Percentiles rank a stretch among this genome's conserved stretches.
phyloP scores from a whole-genome alignment of 2,797 vertebrate species.

The Clarias laeviceps region DNA sequence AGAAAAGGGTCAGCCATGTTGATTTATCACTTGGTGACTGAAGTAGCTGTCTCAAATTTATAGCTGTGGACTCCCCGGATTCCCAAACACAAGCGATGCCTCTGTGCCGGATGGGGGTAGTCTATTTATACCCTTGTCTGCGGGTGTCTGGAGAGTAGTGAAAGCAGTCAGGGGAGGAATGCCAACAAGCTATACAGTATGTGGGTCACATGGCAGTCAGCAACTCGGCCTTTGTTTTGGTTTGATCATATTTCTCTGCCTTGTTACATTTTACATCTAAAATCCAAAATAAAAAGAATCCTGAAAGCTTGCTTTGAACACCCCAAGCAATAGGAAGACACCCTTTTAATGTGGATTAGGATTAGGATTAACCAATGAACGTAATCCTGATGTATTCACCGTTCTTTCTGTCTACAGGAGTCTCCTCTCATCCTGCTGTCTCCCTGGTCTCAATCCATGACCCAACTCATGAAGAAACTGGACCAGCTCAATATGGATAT shows the following conservation, averaged over 20 bases:
- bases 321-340: neutral
- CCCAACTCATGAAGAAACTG: conserved; percentile 83
- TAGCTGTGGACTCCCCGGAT: conserved; percentile 59
- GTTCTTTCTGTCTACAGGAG: conserved; percentile 59
- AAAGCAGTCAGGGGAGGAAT: conserved; percentile 59
- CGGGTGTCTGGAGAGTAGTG: conserved; percentile 47
- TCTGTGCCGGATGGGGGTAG: conserved; percentile 54
- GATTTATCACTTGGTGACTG: conserved; percentile 64
- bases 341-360: neutral
- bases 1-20: conserved; percentile 53
- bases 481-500: conserved; percentile 87
- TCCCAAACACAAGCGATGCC: conserved; percentile 60
- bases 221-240: conserved; percentile 53
- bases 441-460: conserved; percentile 83
- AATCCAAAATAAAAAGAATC: neutral
- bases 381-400: neutral
- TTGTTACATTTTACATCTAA: neutral
- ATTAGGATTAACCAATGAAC: neutral
- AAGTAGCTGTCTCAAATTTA: conserved; percentile 67
- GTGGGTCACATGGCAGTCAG: conserved; percentile 61
- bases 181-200: conserved; percentile 59
- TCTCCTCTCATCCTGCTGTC: conserved; percentile 70
- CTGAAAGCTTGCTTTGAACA: neutral
- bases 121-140: conserved; percentile 68
- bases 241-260: conserved; percentile 23